Evolutionary conservation across 2,888 invertebrate species (phyloP).

Genomic region (Smittia sp.): DNA sequence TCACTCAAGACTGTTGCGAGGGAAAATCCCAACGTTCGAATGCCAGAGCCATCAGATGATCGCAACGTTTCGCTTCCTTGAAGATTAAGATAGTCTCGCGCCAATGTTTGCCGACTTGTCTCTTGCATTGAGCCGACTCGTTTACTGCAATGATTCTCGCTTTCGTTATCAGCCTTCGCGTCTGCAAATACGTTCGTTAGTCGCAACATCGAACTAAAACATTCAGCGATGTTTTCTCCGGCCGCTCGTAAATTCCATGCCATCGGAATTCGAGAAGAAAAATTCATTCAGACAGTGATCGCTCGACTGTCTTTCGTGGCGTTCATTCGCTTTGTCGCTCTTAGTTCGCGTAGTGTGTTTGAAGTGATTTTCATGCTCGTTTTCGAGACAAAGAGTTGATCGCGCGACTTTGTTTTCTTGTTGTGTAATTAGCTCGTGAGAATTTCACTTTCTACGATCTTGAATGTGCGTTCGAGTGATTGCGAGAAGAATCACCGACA

Average conservation of each 20-base stretch:
- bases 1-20: too few relatives aligned
- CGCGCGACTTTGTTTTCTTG: background rate
- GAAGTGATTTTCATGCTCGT: background rate
- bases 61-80: background rate
- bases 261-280: slow-evolving; percentile 13
- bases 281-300: slow-evolving; percentile 38
- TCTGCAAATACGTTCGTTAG: background rate
- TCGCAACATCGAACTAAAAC: background rate
- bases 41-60: background rate
- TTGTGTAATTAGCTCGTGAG: background rate
- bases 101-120: too few relatives aligned
- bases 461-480: background rate
- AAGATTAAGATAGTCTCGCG: background rate
- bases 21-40: background rate
- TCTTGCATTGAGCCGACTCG: too few relatives aligned
- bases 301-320: slow-evolving; percentile 19
- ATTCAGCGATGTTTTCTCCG: background rate
- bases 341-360: background rate
- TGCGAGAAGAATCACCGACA: too few relatives aligned
- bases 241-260: slow-evolving; percentile 30
- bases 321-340: slow-evolving; percentile 17
- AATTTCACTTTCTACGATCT: background rate
- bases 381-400: background rate
- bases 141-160: background rate
- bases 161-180: background rate